phyloP scores from a whole-genome alignment of 2,797 vertebrate genomes.

The Crypturellus tataupa region DNA sequence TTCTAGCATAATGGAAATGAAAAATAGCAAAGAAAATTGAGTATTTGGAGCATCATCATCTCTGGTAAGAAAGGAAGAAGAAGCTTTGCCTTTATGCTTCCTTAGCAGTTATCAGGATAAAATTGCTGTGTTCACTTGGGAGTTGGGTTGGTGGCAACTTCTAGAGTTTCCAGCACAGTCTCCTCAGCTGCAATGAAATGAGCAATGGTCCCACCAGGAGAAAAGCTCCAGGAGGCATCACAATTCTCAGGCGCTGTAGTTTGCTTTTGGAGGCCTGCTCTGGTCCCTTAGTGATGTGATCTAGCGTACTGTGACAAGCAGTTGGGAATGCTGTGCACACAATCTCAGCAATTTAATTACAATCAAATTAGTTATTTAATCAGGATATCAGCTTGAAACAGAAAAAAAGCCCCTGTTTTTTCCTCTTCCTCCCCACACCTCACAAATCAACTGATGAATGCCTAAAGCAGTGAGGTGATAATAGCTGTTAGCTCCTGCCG shows the following conservation, averaged over 20 bases:
- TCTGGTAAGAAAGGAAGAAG: not conserved
- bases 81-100: not conserved
- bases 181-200: not conserved
- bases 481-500: slow-evolving; percentile 37
- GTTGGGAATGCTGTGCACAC: not conserved
- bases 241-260: not conserved
- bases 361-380: slow-evolving; percentile 41
- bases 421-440: not conserved
- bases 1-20: not conserved
- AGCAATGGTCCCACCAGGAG: not conserved
- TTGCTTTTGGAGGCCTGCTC: not conserved
- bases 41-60: not conserved
- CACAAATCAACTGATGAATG: not conserved
- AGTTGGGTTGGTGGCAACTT: not conserved
- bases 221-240: not conserved
- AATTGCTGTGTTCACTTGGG: not conserved
- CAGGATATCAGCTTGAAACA: slow-evolving; percentile 41
- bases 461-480: slow-evolving; percentile 28
- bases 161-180: not conserved
- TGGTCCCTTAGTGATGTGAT: not conserved
- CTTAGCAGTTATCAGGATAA: not conserved
- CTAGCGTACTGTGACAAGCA: not conserved
- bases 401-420: not conserved
- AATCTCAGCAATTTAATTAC: slow-evolving; percentile 30
- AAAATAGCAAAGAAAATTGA: not conserved